Percentiles rank a stretch among this genome's conserved stretches.
Evolutionary conservation across 2,113 vertebrate genomes (phyloP).

Genomic region (Gadus macrocephalus): DNA sequence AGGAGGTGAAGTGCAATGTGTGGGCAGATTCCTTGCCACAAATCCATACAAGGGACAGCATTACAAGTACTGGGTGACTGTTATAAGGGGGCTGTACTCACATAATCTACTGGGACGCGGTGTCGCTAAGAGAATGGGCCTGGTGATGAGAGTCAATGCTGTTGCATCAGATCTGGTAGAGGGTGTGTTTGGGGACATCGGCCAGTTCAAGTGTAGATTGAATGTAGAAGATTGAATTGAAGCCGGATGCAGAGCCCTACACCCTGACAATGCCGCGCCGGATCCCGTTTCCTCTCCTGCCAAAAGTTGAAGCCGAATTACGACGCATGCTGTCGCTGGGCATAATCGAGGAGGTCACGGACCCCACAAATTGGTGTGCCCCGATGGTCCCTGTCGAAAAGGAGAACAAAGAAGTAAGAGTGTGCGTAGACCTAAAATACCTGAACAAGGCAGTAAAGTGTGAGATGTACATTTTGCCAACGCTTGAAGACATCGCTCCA

Average conservation of each 20-base stretch:
- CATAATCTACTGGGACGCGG: too few relatives aligned
- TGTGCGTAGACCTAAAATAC: constrained; percentile 23
- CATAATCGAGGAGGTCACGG: not conserved
- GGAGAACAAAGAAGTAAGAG: constrained; percentile 10
- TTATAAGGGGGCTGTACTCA: too few relatives aligned
- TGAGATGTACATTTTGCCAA: constrained; percentile 19
- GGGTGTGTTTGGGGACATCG: constrained; percentile 24
- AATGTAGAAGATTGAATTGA: constrained; percentile 27
- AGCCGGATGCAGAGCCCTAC: constrained; percentile 1
- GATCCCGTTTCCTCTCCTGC: constrained; percentile 5
- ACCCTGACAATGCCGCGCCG: not conserved
- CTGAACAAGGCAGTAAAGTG: constrained; percentile 17
- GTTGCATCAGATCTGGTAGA: too few relatives aligned
- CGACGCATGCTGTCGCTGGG: too few relatives aligned
- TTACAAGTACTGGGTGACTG: too few relatives aligned
- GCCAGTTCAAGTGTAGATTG: constrained; percentile 10
- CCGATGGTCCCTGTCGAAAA: constrained; percentile 3
- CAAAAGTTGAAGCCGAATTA: too few relatives aligned
- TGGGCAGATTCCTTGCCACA: too few relatives aligned
- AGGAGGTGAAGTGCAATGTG: too few relatives aligned
- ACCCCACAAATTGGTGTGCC: too few relatives aligned
- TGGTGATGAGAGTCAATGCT: too few relatives aligned
- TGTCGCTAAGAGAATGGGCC: too few relatives aligned
- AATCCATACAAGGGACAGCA: too few relatives aligned
- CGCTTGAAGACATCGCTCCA: constrained; percentile 21